phyloP scores from a whole-genome alignment of 2,797 vertebrate genomes.

The Dicrostonyx torquatus region DNA sequence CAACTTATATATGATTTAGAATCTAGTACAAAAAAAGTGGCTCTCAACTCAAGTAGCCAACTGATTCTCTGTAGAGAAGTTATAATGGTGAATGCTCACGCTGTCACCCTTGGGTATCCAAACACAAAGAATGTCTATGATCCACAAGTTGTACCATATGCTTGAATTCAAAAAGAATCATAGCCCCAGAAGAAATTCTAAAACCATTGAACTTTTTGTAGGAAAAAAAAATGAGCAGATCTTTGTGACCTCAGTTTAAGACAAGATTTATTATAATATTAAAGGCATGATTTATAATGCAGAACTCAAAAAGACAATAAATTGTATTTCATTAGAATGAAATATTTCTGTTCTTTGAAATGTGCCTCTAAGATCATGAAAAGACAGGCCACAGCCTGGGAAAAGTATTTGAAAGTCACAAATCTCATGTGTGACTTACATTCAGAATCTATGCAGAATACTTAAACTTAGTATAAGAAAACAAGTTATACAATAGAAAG shows the following conservation, averaged over 20 bases:
- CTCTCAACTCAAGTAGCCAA: background rate
- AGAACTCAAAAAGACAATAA: conserved; percentile 6
- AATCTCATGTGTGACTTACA: conserved; percentile 18
- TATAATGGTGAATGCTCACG: background rate
- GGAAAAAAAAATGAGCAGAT: conserved; percentile 25
- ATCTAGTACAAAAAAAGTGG: background rate
- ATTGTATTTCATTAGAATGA: conserved; percentile 38
- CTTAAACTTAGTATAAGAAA: conserved; percentile 44
- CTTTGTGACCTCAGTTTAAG: background rate
- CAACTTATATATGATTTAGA: conserved; percentile 29
- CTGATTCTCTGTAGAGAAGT: conserved; percentile 5
- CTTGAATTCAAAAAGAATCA: conserved; percentile 26
- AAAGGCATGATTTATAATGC: conserved; percentile 30
- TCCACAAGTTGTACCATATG: background rate
- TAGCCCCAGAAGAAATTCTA: background rate
- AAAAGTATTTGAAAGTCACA: conserved; percentile 50
- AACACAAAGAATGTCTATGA: background rate
- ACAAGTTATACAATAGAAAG: conserved; percentile 34
- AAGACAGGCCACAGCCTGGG: background rate
- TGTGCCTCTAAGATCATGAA: background rate
- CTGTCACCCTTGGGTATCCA: background rate
- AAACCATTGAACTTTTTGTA: conserved; percentile 22
- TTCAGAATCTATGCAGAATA: background rate
- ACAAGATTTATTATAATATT: conserved; percentile 50
- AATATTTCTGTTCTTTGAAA: conserved; percentile 56